phyloP scores from a whole-genome alignment of 2,888 invertebrate species.

The Spialia ferax region DNA sequence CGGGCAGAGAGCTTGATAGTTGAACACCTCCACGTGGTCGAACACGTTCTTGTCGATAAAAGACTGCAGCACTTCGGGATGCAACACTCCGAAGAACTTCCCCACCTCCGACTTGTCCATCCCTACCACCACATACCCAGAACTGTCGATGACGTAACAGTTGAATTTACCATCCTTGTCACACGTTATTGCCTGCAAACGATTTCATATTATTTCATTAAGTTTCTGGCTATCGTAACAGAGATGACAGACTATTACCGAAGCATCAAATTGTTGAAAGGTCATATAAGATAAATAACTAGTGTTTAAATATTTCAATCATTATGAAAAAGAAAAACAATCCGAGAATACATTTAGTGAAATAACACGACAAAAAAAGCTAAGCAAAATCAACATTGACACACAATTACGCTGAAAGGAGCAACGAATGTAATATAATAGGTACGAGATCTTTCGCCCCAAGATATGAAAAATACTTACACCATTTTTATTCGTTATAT shows the following conservation, averaged over 20 bases:
- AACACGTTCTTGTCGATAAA: constrained; percentile 91
- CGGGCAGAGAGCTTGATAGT: constrained; percentile 94
- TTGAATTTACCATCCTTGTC: constrained; percentile 86
- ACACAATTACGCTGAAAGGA: constrained; percentile 13
- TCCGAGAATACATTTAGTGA: no score
- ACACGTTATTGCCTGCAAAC: constrained; percentile 72
- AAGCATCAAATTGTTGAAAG: no score
- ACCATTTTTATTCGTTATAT: constrained; percentile 79
- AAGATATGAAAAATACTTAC: constrained; percentile 50
- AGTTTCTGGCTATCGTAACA: no score
- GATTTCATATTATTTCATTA: background rate
- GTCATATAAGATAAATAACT: no score
- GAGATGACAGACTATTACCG: no score
- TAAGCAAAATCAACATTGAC: background rate
- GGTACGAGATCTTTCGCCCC: background rate
- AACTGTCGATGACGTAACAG: constrained; percentile 97
- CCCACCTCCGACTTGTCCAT: constrained; percentile 90
- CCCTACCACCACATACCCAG: constrained; percentile 94
- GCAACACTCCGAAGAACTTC: constrained; percentile 94
- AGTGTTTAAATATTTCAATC: no score
- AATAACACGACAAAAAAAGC: background rate
- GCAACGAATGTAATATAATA: background rate
- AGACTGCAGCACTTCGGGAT: constrained; percentile 91
- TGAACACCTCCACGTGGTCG: constrained; percentile 92
- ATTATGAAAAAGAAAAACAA: no score